Conservation (phyloP, 92 coral and sea anemone genomes). For the Umimayanthus kanabou region DNA sequence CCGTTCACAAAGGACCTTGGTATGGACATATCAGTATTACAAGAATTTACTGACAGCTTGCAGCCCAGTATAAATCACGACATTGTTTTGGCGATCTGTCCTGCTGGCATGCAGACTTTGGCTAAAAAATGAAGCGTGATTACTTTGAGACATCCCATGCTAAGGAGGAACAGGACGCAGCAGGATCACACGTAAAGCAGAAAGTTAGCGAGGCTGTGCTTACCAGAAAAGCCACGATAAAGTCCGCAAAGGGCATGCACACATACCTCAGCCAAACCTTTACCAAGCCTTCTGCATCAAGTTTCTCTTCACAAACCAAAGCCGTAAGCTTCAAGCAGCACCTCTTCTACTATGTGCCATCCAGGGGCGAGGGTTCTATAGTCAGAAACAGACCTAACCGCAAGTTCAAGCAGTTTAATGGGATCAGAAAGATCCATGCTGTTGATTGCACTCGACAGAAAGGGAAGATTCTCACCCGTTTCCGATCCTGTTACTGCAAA, state of each 20-base stretch:
- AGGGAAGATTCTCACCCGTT: background rate
- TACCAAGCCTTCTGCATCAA: slow-evolving; percentile 13
- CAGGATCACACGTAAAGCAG: slow-evolving; percentile 37
- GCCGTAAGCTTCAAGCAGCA: slow-evolving; percentile 19
- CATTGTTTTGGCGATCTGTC: too few species aligned
- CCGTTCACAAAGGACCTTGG: too few species aligned
- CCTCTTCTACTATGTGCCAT: slow-evolving; percentile 19
- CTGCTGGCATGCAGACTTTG: too few species aligned
- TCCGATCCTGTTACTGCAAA: background rate
- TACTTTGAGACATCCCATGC: too few species aligned
- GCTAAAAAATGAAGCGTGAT: too few species aligned
- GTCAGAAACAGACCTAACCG: slow-evolving; percentile 39
- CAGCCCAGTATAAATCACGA: too few species aligned
- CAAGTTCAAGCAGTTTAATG: slow-evolving; percentile 34
- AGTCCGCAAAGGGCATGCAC: slow-evolving; percentile 20
- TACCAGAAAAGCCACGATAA: slow-evolving; percentile 30
- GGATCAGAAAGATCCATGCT: slow-evolving; percentile 48
- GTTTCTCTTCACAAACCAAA: slow-evolving; percentile 32
- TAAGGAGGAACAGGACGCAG: background rate
- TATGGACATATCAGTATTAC: too few species aligned
- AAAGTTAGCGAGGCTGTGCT: slow-evolving; percentile 41
- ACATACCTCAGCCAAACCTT: slow-evolving; percentile 16
- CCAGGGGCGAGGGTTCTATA: slow-evolving; percentile 38
- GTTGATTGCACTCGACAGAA: slow-evolving; percentile 1
- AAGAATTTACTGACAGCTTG: too few species aligned